Evolutionary conservation across 2,888 invertebrate genomes (phyloP), one percentile per base, ranked within the genome.

Genomic region (Hybos culiciformis): DNA sequence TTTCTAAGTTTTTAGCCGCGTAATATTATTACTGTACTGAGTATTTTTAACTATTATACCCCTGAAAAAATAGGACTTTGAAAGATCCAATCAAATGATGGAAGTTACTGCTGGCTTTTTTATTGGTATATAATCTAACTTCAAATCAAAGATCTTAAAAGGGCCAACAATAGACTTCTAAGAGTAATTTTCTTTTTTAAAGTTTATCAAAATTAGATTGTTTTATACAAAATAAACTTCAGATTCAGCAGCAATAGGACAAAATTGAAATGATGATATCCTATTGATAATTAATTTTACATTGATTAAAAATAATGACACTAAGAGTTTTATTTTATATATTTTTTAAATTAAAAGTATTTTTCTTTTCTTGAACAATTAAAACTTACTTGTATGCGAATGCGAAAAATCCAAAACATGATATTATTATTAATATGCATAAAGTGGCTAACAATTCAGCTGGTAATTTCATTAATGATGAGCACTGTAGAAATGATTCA

Each of bases 401-500:
- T 61, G 53, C 70, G 54, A 46, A 71, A 56, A 49, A 68, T 51
- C 49, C 72, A 65, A 54, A 74, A 59, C 59, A 62, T 50, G 61
- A 60, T 50, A 64, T 58, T 48, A 63, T 59, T 53, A 62, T 57
- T 49, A 65, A 53, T 20, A 74, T 72, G 38, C 73, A 67, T 42
- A 75, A 54, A 26, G 73, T 72, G 29, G 71, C 70, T 19, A 84
- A 73, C 52, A 83, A 82, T 50, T 84, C 74, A 39, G 80, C 79
- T 9, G 87, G 87, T 50, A 86, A 68, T 48, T 82, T 77, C 48
- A 88, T 68, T 34, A 87, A 68, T 43, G 84, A 74, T 39, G 82
- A 85, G 57, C 87, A 87, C 59, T 86, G 82, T 12, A 80, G 72
- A 48, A 85, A 71, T 5, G 85, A 75, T 65, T 86, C 85, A 64